phyloP scores from a whole-genome alignment of 2,888 invertebrate species.

The Drepana falcataria region DNA sequence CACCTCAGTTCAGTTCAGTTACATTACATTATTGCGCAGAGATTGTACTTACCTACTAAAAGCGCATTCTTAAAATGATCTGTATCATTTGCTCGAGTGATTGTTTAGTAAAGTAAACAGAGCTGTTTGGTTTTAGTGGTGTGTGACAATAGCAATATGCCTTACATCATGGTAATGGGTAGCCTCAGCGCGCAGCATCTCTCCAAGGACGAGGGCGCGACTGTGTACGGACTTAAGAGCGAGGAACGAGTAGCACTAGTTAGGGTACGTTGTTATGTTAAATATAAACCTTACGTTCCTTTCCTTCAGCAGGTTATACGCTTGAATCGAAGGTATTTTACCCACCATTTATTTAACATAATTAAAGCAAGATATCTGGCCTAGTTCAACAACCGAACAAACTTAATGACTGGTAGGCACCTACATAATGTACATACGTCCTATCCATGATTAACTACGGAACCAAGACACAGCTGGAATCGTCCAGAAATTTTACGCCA shows the following conservation, averaged over 20 bases:
- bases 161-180: slow-evolving; percentile 75
- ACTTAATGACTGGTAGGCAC: no score
- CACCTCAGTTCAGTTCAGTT: slow-evolving; percentile 11
- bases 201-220: slow-evolving; percentile 68
- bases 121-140: slow-evolving; percentile 3
- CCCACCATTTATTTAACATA: no score
- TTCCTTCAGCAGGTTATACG: no score
- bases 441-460: no score
- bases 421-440: no score
- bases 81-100: slow-evolving; percentile 35
- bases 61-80: slow-evolving; percentile 39
- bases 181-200: slow-evolving; percentile 64
- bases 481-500: no score
- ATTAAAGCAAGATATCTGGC: no score
- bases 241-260: slow-evolving; percentile 59
- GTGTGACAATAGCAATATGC: slow-evolving; percentile 45
- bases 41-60: slow-evolving; percentile 11
- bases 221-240: slow-evolving; percentile 69
- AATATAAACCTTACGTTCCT: no score
- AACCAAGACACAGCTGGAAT: no score
- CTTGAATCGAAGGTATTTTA: no score
- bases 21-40: slow-evolving; percentile 8
- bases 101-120: slow-evolving; percentile 14
- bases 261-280: slow-evolving; percentile 28
- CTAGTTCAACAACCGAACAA: no score